Evolutionary conservation across 2,797 vertebrate species (phyloP).

Genomic region (Trichosurus vulpecula): DNA sequence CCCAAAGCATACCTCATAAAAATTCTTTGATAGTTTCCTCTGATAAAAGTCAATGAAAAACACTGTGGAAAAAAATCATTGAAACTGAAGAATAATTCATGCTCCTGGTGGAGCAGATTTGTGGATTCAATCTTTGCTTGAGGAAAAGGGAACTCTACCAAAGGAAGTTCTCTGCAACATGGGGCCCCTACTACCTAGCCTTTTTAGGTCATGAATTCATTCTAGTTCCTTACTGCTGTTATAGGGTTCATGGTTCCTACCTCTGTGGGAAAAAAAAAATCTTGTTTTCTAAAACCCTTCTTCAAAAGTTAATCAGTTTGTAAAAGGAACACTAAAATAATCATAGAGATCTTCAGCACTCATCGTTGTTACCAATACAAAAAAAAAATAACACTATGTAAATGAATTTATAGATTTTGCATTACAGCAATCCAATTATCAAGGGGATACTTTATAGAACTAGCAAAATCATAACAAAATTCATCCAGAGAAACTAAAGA

Average conservation of each 20-base stretch:
- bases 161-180: neutral
- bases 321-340: neutral
- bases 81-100: neutral
- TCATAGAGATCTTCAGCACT: neutral
- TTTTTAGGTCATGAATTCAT: neutral
- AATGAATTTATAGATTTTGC: neutral
- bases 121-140: neutral
- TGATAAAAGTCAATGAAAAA: neutral
- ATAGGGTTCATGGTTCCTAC: neutral
- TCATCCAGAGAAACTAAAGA: neutral
- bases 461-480: neutral
- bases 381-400: neutral
- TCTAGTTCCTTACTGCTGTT: neutral
- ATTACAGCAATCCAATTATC: neutral
- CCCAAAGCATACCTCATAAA: neutral
- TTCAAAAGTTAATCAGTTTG: neutral
- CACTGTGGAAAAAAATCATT: neutral
- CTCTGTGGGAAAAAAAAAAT: too few species aligned
- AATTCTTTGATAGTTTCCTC: neutral
- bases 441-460: neutral
- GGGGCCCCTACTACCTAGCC: neutral
- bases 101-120: neutral
- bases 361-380: neutral
- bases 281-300: neutral
- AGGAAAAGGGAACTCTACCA: slow-evolving; percentile 11